Evolutionary conservation across 2,797 vertebrate species (phyloP), one percentile per base, ranked within the genome.

Genomic region (Mormyrus proboscirostris): DNA sequence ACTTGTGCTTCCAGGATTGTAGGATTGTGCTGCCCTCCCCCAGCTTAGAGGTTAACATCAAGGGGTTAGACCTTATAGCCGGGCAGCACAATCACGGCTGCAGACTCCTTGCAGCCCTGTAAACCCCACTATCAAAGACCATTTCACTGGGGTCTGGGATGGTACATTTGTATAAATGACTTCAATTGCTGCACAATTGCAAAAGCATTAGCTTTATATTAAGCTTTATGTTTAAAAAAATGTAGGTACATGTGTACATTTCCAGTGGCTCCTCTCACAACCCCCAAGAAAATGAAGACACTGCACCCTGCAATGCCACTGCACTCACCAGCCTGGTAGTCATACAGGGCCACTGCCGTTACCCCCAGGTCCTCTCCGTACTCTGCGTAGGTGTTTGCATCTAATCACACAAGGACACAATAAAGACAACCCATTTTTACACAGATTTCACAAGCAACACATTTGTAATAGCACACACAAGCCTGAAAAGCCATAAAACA

Each of bases 261-360:
- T 7, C 38, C 73, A 79, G 38, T 7, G 38, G 73, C 38, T 19
- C 6, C 38, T n/a, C 73, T 79, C 38, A 79, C 73, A 16, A n/a
- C 16, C 73, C 33, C 16, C 38, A 4, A 44, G 73, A 79, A 8
- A 14, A 79, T 6, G 59, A 65, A 8, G 22, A 65, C 22, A 0
- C 22, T 65, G 59, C 33, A 14, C 29, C 29, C 69, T 29, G 14
- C 14, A 3, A 7, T 79, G 73, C 85, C 51, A 55, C 51, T 33
- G 4, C 22, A 57, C 97, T 97, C 93, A 99, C 98, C 98, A 86
- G 98, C 98, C 94, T 99, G 98, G 93, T 99, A 99, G 93, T 99
- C 98, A 0, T 99, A 99, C n/a, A 99, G 96, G 1, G 98, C 98
- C 90, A 98, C 97, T 1, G 98, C 98, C 0, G 98, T 99, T 93